Base-by-base conservation (phyloP, 2,797 vertebrate species). In the Rhyacichthys aspro region DNA sequence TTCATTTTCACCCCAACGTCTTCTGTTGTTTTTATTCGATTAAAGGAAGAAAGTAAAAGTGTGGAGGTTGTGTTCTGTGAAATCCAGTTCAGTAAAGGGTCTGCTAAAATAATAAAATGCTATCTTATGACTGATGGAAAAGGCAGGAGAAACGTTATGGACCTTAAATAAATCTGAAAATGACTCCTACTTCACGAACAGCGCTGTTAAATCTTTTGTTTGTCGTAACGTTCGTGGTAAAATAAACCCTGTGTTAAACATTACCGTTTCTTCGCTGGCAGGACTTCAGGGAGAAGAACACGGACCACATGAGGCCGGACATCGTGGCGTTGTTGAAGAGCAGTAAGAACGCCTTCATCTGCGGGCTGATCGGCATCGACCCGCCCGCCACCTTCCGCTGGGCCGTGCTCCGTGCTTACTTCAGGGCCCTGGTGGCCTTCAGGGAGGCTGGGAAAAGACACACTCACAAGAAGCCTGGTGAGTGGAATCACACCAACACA, bases 261-360 rank as follows among this genome's bases (percentile, higher is more conserved):
- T n/a, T 15, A 33, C 7, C 11, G n/a, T 11, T 1, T 34, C n/a
- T 36, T 49, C 9, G 1, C n/a, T 19, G 2, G 90, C 74, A 99
- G 97, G 98, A 99, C 84, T 99, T 99, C 83, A 91, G 98, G 50
- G 97, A 99, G 91, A 99, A 99, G 91, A 99, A 99, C 89, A 99
- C 97, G 0, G 98, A 99, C 74, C 98, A 99, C 82, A 98, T 99
- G 98, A 93, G 98, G 0, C 96, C 97, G 0, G 98, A 99, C 86
- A 97, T 99, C 3, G 97, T 99, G 1, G 95, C 96, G 15, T 90
- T 99, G 32, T 90, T 99, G 52, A 93, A 96, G 83, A 98, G 98
- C 93, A 99, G 98, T 86, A 93, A 89, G 50, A 98, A 93, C 3
- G 94, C 96, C 47, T 98, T 99, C 55, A 94, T 98, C 85, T 97